Evolutionary conservation across 2,113 vertebrate genomes (phyloP).

Genomic region (Tyto alba): DNA sequence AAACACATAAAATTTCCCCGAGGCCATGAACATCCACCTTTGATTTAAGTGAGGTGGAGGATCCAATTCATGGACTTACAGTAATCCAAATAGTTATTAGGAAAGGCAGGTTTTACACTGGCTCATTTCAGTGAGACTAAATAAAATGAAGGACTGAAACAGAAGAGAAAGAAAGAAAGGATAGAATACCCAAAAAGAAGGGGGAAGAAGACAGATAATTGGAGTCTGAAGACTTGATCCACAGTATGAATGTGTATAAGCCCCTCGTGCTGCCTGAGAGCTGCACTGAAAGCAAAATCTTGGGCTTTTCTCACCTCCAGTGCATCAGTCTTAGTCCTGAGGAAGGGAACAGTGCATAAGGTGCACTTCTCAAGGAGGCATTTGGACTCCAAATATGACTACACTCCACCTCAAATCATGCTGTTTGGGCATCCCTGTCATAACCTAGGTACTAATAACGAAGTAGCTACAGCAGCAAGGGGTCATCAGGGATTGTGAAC

Average conservation of each 20-base stretch:
- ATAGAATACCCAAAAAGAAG: not conserved
- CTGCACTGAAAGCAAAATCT: not conserved
- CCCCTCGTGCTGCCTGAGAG: not conserved
- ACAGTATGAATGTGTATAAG: fast-evolving
- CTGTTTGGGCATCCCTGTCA: not conserved
- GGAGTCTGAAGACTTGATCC: not conserved
- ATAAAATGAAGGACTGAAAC: not conserved
- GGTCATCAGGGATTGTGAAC: not conserved
- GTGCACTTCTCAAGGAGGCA: not conserved
- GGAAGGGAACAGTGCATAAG: not conserved
- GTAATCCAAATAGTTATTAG: not conserved
- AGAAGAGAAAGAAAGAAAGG: not conserved
- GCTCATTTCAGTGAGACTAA: not conserved
- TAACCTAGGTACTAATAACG: not conserved
- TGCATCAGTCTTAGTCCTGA: not conserved
- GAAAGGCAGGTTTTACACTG: not conserved
- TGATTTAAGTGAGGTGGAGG: not conserved
- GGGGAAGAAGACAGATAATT: not conserved
- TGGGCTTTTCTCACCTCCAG: not conserved
- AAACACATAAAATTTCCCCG: not conserved
- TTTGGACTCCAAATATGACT: not conserved
- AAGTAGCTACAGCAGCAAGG: not conserved
- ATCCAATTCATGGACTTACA: not conserved
- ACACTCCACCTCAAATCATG: not conserved
- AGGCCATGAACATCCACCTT: not conserved